A percentile compares a stretch with the other conserved stretches of the same genome.
phyloP scores from a whole-genome alignment of 2,888 invertebrate genomes.

The Zootermopsis nevadensis region DNA sequence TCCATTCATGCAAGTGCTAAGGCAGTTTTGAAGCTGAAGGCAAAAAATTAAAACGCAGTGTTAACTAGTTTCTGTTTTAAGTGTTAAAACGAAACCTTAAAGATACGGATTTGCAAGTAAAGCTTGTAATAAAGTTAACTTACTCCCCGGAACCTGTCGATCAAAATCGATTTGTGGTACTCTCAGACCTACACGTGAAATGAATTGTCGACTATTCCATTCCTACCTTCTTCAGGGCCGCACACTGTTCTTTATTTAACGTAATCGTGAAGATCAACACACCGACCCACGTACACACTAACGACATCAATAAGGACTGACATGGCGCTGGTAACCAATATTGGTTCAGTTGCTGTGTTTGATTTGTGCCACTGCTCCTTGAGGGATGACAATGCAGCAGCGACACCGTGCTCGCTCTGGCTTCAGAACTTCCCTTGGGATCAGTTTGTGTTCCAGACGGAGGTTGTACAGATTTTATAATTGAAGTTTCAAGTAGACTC shows the following conservation, averaged over 20 bases:
- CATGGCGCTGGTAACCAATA: neutral
- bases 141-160: neutral
- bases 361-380: neutral
- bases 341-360: neutral
- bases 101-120: too few species aligned
- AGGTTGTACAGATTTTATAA: too few species aligned
- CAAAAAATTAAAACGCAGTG: too few species aligned
- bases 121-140: neutral
- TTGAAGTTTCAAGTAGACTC: too few species aligned
- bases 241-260: slow-evolving; percentile 7
- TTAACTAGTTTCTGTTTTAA: too few species aligned
- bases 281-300: too few species aligned
- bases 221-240: neutral
- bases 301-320: too few species aligned
- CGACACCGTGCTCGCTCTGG: neutral
- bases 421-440: neutral
- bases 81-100: too few species aligned
- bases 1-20: too few species aligned
- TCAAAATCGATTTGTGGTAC: slow-evolving; percentile 1
- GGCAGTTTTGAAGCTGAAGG: too few species aligned
- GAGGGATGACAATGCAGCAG: neutral
- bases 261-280: too few species aligned
- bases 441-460: neutral
- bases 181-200: neutral
- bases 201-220: neutral